A percentile compares a stretch with the other conserved stretches of the same genome.
Conservation (phyloP, 2,113 vertebrate genomes). For the Geothlypis trichas region DNA sequence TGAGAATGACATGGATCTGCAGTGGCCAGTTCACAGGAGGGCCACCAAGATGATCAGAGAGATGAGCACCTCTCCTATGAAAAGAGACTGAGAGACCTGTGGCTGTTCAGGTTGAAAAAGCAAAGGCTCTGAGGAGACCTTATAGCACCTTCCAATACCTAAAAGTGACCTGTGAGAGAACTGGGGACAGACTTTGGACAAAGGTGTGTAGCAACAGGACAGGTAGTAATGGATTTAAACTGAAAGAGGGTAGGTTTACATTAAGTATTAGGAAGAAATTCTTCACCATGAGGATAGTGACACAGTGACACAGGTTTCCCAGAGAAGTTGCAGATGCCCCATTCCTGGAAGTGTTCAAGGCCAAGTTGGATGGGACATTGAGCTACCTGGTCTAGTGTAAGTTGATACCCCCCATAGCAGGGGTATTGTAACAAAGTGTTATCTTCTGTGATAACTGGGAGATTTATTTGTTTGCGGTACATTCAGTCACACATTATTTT, state of each 20-base stretch:
- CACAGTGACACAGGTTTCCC: not conserved
- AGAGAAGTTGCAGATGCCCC: not conserved
- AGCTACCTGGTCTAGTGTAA: not conserved
- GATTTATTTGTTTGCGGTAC: not conserved
- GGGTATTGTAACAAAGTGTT: rapidly evolving
- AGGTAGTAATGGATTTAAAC: not conserved
- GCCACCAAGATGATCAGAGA: not conserved
- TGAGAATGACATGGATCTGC: not conserved
- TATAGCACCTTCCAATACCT: not conserved
- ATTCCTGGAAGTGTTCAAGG: not conserved
- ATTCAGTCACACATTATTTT: not conserved
- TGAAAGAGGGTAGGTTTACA: not conserved
- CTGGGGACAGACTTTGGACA: not conserved
- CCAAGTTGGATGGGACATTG: not conserved
- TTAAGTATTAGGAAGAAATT: not conserved
- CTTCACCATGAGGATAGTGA: not conserved
- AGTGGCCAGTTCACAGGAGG: not conserved
- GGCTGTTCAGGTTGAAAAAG: not conserved
- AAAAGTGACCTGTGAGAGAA: not conserved
- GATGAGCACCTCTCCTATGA: rapidly evolving
- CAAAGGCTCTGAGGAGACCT: not conserved
- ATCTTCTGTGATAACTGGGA: not conserved
- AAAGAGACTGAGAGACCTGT: not conserved
- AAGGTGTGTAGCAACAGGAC: not conserved
- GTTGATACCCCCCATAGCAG: rapidly evolving